Conservation (phyloP, 2,888 invertebrate species). For the Terebella lapidaria region DNA sequence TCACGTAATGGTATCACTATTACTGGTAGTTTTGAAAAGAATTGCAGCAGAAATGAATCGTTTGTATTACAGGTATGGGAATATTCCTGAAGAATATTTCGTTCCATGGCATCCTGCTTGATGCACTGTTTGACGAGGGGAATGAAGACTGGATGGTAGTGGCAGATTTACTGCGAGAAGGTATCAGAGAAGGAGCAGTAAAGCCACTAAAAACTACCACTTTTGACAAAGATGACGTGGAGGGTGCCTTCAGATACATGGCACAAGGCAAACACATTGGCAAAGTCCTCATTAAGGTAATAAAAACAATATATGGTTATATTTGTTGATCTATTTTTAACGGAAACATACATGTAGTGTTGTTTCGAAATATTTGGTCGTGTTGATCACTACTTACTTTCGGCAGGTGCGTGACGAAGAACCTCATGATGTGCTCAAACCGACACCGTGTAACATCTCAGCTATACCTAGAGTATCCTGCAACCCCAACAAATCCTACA, state of each 20-base stretch:
- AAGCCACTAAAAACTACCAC: slow-evolving; percentile 77
- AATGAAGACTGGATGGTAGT: slow-evolving; percentile 64
- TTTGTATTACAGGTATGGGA: slow-evolving; percentile 3
- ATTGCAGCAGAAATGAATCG: no score
- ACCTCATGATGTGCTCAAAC: slow-evolving; percentile 46
- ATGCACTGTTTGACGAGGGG: slow-evolving; percentile 43
- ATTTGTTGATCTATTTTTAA: no score
- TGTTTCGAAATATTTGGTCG: no score
- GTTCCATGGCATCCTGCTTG: slow-evolving; percentile 14
- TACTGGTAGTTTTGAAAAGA: no score
- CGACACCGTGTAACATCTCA: no score
- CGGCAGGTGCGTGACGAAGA: slow-evolving; percentile 79
- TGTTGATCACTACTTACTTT: no score
- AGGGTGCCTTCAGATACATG: slow-evolving; percentile 85
- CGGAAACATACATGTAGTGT: no score
- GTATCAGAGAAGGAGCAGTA: slow-evolving; percentile 79
- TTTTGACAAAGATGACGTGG: slow-evolving; percentile 77
- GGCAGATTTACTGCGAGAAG: slow-evolving; percentile 71
- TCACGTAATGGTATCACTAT: no score
- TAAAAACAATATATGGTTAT: no score
- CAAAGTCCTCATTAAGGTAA: slow-evolving; percentile 76
- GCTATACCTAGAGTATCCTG: neutral
- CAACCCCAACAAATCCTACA: slow-evolving; percentile 7
- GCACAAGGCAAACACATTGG: slow-evolving; percentile 92
- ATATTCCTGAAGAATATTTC: slow-evolving; percentile 10